Base-by-base conservation (phyloP, 2,797 vertebrate genomes). In the Antrozous pallidus region DNA sequence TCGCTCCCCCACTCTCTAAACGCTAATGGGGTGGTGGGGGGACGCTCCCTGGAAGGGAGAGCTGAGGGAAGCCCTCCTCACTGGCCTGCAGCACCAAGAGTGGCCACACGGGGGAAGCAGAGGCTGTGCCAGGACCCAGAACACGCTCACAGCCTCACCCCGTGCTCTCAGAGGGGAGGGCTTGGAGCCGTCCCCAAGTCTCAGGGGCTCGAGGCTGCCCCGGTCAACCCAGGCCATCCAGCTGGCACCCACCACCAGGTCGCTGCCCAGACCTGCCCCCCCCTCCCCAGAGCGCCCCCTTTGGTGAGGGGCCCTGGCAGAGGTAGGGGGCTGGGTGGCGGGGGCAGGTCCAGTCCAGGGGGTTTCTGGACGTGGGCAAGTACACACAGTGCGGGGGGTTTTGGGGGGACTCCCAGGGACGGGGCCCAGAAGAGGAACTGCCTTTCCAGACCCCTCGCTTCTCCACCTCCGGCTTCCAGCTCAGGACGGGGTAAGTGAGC, bases 81-180 rank as follows among this genome's bases (percentile, higher is more conserved):
- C 31, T 0, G 33, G 13, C 26, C 31, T 90, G 85, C 63, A 71
- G 17, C 42, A 4, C 38, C 17, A 0, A 8, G 6, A 38, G 38
- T 71, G 65, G 49, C 86, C 96, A 95, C 87, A 0, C 0, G 69
- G 47, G 31, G 83, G 67, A 36, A 90, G 95, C 79, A 94, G 85
- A 91, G 0, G 24, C 18, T 10, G 0, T 1, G 6, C 24, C 3
- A 3, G 13, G 18, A 8, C n/a, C 54, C 65, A 24, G 22, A 11
- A 24, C 26, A 33, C 0, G 80, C 18, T 61, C 45, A 40, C 33
- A 8, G 0, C 36, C 4, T 9, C 6, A 11, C n/a, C 17, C 22
- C 17, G 47, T 14, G 38, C 1, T 2, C 36, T n/a, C 28, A 10
- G 16, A 10, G 51, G 26, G 38, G 24, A 54, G 56, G 16, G 1